Percentiles rank a stretch among this genome's conserved stretches.
These are phyloP conservation scores for Axea sp. DNA, from an alignment of 2,888 invertebrate species.

Conservation along the genomic window DNA sequence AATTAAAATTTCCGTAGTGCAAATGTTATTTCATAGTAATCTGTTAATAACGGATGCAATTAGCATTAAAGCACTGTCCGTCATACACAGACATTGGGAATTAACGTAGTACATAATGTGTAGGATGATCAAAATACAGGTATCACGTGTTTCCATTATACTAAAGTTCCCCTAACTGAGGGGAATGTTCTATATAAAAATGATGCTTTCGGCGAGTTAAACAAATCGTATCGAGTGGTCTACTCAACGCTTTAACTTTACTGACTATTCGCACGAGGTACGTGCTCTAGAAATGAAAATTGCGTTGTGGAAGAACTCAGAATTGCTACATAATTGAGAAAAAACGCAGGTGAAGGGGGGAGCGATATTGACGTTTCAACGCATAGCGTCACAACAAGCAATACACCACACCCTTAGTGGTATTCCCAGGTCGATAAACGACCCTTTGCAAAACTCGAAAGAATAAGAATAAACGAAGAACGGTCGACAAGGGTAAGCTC, in stretches of 20 bases:
- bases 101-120: conserved; percentile 31
- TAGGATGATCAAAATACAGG: conserved; percentile 32
- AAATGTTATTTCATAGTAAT: conserved; percentile 25
- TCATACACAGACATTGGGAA: neutral
- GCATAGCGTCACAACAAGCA: conserved; percentile 60
- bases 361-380: conserved; percentile 66
- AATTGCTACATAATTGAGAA: neutral
- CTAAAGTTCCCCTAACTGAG: conserved; percentile 1
- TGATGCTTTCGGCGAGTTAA: conserved; percentile 7
- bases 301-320: conserved; percentile 15
- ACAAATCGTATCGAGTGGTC: conserved; percentile 23
- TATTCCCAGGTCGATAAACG: conserved; percentile 67
- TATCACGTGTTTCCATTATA: conserved; percentile 39
- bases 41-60: conserved; percentile 33
- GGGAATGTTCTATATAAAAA: conserved; percentile 26
- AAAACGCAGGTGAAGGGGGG: conserved; percentile 22
- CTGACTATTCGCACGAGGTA: conserved; percentile 61
- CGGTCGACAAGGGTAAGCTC: conserved; percentile 54
- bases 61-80: conserved; percentile 36
- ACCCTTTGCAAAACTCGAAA: conserved; percentile 64
- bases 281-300: conserved; percentile 65
- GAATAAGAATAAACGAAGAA: conserved; percentile 60
- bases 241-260: conserved; percentile 40
- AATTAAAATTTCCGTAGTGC: neutral
- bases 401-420: conserved; percentile 64